Evolutionary conservation across 2,888 invertebrate species (phyloP).

Genomic region (Caenorhabditis macrosperma): DNA sequence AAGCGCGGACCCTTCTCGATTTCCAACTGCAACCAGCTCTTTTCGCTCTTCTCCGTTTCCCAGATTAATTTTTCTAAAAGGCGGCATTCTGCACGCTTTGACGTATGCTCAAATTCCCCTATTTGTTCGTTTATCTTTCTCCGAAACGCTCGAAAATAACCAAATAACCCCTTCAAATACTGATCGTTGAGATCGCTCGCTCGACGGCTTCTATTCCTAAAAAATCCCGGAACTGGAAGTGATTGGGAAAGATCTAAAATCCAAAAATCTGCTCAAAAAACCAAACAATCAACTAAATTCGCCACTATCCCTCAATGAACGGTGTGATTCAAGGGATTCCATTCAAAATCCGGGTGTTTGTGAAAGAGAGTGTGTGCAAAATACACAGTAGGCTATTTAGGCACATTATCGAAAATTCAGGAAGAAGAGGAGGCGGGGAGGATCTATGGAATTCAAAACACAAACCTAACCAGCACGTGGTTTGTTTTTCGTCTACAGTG

Average conservation of each 20-base stretch:
- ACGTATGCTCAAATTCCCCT: background rate
- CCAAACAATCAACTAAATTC: background rate
- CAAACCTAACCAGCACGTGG: background rate
- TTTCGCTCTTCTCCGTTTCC: too few species aligned
- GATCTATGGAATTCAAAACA: background rate
- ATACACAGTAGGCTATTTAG: background rate
- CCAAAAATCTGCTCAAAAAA: background rate
- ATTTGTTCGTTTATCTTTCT: background rate
- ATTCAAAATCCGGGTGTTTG: background rate
- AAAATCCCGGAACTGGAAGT: background rate
- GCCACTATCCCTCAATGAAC: background rate
- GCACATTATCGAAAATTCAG: background rate
- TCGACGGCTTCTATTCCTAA: background rate
- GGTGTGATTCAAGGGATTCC: background rate
- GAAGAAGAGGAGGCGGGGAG: background rate
- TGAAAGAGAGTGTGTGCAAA: background rate
- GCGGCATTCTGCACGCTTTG: background rate
- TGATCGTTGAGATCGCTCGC: background rate
- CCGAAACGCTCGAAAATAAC: background rate
- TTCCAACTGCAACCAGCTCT: too few species aligned
- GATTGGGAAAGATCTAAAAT: background rate
- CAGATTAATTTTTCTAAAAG: conserved; percentile 19
- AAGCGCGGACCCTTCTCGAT: conserved; percentile 17
- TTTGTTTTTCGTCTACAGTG: background rate
- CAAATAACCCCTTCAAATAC: background rate